Evolutionary conservation across 2,113 vertebrate species (phyloP).

Genomic region (Podilymbus podiceps): DNA sequence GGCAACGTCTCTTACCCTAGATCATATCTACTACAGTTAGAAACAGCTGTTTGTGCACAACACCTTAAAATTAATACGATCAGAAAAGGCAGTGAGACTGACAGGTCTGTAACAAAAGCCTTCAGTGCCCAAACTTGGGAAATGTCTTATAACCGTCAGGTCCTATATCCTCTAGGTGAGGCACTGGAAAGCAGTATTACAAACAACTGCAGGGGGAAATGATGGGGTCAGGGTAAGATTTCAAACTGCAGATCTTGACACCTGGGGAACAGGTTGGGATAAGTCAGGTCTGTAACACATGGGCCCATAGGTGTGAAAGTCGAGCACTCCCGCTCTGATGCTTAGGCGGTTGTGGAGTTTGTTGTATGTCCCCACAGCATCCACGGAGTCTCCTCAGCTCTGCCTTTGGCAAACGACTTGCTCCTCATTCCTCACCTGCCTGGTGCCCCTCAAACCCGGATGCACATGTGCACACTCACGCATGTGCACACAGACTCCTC

Average conservation of each 20-base stretch:
- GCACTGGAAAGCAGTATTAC: neutral
- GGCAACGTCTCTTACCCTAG: neutral
- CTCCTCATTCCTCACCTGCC: neutral
- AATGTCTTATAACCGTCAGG: neutral
- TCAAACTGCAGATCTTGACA: neutral
- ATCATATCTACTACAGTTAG: neutral
- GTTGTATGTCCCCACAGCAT: neutral
- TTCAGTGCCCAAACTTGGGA: neutral
- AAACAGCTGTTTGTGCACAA: neutral
- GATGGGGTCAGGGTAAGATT: neutral
- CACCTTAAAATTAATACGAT: neutral
- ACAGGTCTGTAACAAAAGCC: neutral
- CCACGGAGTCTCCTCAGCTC: neutral
- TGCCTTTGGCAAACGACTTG: neutral
- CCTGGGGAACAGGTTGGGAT: neutral
- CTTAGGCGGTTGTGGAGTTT: neutral
- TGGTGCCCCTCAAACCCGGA: neutral
- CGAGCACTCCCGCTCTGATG: neutral
- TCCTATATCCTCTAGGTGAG: neutral
- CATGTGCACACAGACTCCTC: rapidly evolving
- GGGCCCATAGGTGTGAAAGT: rapidly evolving
- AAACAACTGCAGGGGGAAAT: neutral
- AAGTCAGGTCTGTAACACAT: neutral
- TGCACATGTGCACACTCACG: rapidly evolving
- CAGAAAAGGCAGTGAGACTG: neutral